Conservation (phyloP, 2,797 vertebrate genomes). For the Diglossa cyanea region DNA sequence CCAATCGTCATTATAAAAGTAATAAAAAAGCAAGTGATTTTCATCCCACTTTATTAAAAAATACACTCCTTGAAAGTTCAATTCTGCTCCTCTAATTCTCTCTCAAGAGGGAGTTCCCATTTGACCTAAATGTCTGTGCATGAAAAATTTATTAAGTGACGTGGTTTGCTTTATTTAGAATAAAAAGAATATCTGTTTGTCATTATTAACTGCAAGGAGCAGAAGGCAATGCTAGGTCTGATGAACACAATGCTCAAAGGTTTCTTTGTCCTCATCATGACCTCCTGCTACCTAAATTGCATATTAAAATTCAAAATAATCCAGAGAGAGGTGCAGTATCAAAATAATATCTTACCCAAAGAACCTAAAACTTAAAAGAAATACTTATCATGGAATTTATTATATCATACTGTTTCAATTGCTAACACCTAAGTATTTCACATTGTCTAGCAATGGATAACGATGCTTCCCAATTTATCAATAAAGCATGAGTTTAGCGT, state of each 20-base stretch:
- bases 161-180: conserved; percentile 50
- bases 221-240: conserved; percentile 10
- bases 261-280: conserved; percentile 25
- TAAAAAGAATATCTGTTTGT: conserved; percentile 34
- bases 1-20: neutral
- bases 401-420: neutral
- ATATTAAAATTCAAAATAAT: neutral
- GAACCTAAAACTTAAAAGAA: neutral
- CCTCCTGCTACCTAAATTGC: conserved; percentile 5
- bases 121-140: conserved; percentile 18
- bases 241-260: conserved; percentile 3
- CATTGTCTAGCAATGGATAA: neutral
- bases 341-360: neutral
- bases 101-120: neutral
- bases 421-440: neutral
- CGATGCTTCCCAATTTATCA: neutral
- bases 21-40: neutral
- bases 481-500: neutral
- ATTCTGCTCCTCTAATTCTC: neutral
- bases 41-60: neutral
- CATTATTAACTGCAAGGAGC: conserved; percentile 33
- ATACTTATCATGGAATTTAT: neutral
- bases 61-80: neutral
- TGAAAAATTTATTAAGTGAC: conserved; percentile 52
- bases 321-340: neutral